Conservation (phyloP, 2,113 vertebrate genomes). For the Sebastes schlegelii region DNA sequence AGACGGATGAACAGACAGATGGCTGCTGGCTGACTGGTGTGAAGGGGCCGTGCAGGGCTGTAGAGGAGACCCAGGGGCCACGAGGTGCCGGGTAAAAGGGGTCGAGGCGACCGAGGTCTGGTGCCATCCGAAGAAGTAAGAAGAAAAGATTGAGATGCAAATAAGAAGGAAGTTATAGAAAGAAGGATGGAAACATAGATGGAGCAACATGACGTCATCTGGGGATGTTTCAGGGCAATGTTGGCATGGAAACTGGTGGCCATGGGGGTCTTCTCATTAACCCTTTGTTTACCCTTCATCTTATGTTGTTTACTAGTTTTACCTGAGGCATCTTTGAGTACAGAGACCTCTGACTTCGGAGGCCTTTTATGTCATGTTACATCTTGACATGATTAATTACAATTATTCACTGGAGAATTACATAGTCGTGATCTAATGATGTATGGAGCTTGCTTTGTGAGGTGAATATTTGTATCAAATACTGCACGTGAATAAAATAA, state of each 20-base stretch:
- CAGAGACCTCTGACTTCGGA: conserved; percentile 53
- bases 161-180: conserved; percentile 49
- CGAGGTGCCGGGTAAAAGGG: conserved; percentile 52
- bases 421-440: conserved; percentile 15
- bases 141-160: conserved; percentile 51
- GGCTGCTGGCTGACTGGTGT: conserved; percentile 78
- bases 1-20: conserved; percentile 80
- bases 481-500: neutral
- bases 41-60: conserved; percentile 66
- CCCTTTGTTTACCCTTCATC: conserved; percentile 70
- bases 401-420: conserved; percentile 62
- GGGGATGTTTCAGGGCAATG: conserved; percentile 51
- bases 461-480: conserved; percentile 12
- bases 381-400: conserved; percentile 65
- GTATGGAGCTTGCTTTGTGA: neutral
- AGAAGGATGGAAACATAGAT: conserved; percentile 20
- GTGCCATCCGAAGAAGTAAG: conserved; percentile 50
- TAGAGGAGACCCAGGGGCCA: conserved; percentile 65
- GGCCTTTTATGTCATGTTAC: conserved; percentile 43
- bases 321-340: conserved; percentile 61
- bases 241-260: conserved; percentile 35
- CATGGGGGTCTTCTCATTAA: conserved; percentile 70
- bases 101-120: conserved; percentile 41
- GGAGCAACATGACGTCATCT: conserved; percentile 53
- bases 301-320: conserved; percentile 64